phyloP scores from a whole-genome alignment of 2,113 vertebrate species.

The Isurus oxyrinchus region DNA sequence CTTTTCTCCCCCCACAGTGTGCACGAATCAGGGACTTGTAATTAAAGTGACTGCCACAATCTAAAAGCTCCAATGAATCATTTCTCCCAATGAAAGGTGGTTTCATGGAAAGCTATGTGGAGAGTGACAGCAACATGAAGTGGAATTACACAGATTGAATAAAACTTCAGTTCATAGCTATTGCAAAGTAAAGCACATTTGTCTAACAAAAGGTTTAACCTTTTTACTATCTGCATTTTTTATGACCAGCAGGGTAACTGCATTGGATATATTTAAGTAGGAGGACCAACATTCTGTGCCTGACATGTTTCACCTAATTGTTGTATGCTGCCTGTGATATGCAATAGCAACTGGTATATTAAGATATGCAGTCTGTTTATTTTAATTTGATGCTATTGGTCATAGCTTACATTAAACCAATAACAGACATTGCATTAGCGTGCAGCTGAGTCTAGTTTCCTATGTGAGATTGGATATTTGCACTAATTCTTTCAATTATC shows the following conservation, averaged over 20 bases:
- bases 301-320: neutral
- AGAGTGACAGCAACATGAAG: constrained; percentile 30
- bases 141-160: constrained; percentile 15
- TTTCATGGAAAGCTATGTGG: neutral
- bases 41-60: neutral
- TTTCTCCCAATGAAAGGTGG: constrained; percentile 8
- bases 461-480: neutral
- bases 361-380: neutral
- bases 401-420: constrained; percentile 21
- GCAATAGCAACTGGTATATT: constrained; percentile 15
- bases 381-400: constrained; percentile 18
- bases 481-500: constrained; percentile 35
- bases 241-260: constrained; percentile 20
- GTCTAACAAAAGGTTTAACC: constrained; percentile 25
- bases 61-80: constrained; percentile 13
- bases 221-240: constrained; percentile 34
- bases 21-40: neutral
- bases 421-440: neutral
- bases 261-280: neutral
- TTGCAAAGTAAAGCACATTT: constrained; percentile 30
- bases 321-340: neutral
- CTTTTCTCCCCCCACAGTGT: neutral
- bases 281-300: neutral
- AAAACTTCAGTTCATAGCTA: constrained; percentile 21
- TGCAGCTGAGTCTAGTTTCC: neutral